A percentile compares a stretch with the other conserved stretches of the same genome.
phyloP scores from a whole-genome alignment of 2,888 invertebrate species.

The Agonopterix heracliana region DNA sequence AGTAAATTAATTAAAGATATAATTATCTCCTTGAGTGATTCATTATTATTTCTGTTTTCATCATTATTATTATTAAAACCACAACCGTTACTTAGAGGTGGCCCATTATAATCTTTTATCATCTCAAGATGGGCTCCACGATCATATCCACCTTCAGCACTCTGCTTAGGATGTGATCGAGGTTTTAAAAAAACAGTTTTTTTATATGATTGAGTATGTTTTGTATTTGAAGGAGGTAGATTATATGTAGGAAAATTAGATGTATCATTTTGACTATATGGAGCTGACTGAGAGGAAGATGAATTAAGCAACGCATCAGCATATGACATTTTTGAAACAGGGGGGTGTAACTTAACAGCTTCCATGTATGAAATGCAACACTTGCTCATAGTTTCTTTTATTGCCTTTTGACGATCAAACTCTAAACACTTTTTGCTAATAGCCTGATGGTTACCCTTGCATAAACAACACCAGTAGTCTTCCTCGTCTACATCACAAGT shows the following conservation, averaged over 20 bases:
- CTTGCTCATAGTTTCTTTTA: background rate
- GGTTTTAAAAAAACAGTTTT: background rate
- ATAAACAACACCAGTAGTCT: background rate
- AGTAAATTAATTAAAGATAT: background rate
- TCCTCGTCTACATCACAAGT: background rate
- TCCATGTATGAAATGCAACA: background rate
- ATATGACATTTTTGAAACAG: background rate
- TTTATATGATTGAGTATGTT: background rate
- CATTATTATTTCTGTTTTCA: too few species aligned
- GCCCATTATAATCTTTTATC: background rate
- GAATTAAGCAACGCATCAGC: background rate
- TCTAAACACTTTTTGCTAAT: background rate
- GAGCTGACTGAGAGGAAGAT: background rate
- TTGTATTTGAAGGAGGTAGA: background rate
- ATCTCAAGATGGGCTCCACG: background rate
- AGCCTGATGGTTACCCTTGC: background rate
- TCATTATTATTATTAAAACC: background rate
- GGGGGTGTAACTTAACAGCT: background rate
- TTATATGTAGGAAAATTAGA: background rate
- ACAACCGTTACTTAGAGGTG: background rate
- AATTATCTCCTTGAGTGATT: background rate
- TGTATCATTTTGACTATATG: background rate
- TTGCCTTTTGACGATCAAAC: background rate
- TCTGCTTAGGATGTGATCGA: background rate
- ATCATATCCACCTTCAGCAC: background rate